phyloP scores from a whole-genome alignment of 2,113 vertebrate genomes.

The Phodopus roborovskii region DNA sequence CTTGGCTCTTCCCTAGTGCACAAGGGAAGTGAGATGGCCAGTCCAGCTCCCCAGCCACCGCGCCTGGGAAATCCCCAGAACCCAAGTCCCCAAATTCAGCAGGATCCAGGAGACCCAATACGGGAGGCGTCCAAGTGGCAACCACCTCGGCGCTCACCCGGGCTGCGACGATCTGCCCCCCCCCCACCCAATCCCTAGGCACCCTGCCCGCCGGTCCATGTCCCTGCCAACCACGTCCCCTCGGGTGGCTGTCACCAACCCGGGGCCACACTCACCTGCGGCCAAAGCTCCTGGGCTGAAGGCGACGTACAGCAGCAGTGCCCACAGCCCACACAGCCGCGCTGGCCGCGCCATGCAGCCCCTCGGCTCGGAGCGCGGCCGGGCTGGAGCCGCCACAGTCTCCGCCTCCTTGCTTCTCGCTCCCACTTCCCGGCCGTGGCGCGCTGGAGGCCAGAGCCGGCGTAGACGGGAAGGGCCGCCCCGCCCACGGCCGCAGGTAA shows the following conservation, averaged over 20 bases:
- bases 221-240: neutral
- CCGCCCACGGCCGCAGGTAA: conserved; percentile 78
- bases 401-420: conserved; percentile 63
- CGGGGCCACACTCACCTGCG: conserved; percentile 59
- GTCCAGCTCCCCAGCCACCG: neutral
- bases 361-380: conserved; percentile 42
- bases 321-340: conserved; percentile 69
- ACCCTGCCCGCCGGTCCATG: neutral
- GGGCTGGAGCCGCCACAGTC: conserved; percentile 59
- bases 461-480: conserved; percentile 73
- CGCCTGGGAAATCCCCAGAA: conserved; percentile 1
- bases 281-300: neutral
- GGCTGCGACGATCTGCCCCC: neutral
- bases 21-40: conserved; percentile 14
- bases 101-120: neutral
- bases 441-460: conserved; percentile 55
- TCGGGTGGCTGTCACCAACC: neutral
- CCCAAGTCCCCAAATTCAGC: neutral
- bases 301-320: conserved; percentile 38
- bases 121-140: neutral
- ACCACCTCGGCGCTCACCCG: neutral
- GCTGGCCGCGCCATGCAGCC: conserved; percentile 73
- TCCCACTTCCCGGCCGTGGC: conserved; percentile 77
- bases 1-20: neutral
- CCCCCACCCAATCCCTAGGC: neutral